These are phyloP conservation scores for Mesorhabditis belari DNA, from an alignment of 2,888 invertebrate species.

Conservation along the genomic window DNA sequence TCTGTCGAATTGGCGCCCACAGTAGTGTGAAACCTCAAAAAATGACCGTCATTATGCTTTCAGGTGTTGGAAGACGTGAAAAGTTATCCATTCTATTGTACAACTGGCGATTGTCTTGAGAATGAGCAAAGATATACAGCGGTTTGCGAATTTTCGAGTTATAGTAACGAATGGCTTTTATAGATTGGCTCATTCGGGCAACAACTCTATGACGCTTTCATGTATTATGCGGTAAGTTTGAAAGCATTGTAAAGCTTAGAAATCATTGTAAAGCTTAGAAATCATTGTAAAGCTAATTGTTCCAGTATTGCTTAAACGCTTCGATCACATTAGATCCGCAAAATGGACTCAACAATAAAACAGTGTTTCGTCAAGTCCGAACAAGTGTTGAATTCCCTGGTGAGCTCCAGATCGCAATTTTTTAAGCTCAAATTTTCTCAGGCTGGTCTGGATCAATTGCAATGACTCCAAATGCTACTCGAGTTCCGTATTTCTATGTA, in stretches of 20 bases:
- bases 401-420: not conserved
- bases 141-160: too few relatives aligned
- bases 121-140: not conserved
- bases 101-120: not conserved
- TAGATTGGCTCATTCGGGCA: not conserved
- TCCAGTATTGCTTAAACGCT: not conserved
- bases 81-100: not conserved
- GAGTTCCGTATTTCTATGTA: not conserved
- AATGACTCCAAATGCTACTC: not conserved
- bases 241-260: too few relatives aligned
- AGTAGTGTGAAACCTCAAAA: not conserved
- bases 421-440: not conserved
- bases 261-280: too few relatives aligned
- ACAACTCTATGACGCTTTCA: not conserved
- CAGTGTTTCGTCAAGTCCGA: not conserved
- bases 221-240: too few relatives aligned
- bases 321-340: not conserved
- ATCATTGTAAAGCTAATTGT: too few relatives aligned
- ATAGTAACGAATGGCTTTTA: too few relatives aligned
- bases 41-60: not conserved
- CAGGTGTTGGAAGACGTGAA: not conserved
- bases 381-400: not conserved
- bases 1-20: not conserved
- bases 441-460: not conserved
- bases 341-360: not conserved